Percentiles rank a stretch among this genome's conserved stretches.
phyloP scores from a whole-genome alignment of 2,888 invertebrate species.

The Cremastinae sp. region DNA sequence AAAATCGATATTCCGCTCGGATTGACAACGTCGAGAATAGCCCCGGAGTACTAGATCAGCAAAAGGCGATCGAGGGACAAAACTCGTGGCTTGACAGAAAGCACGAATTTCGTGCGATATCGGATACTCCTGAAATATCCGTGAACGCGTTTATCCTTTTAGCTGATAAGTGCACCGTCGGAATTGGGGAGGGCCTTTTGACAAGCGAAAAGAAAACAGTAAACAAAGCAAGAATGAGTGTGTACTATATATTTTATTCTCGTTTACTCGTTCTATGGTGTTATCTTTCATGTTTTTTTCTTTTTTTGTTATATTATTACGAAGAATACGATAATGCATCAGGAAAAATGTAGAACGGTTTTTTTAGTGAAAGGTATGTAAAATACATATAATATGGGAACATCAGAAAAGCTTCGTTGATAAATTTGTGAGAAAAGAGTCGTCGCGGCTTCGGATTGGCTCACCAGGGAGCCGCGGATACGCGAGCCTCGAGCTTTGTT shows the following conservation, averaged over 20 bases:
- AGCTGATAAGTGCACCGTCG: constrained; percentile 45
- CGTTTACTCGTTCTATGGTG: no score
- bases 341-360: not conserved
- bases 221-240: constrained; percentile 32
- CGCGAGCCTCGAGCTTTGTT: constrained; percentile 1
- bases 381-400: not conserved
- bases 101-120: constrained; percentile 48
- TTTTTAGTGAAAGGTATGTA: not conserved
- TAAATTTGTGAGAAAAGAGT: not conserved
- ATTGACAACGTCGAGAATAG: constrained; percentile 45
- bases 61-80: not conserved
- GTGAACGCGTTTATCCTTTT: constrained; percentile 52
- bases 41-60: constrained; percentile 22
- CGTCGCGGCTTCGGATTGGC: not conserved
- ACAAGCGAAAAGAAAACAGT: constrained; percentile 3
- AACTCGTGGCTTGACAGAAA: constrained; percentile 22
- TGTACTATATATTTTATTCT: no score
- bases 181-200: constrained; percentile 22
- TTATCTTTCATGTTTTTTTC: no score
- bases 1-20: constrained; percentile 49
- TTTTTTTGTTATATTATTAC: no score
- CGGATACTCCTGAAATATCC: constrained; percentile 52
- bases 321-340: no score
- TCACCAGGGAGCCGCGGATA: not conserved
- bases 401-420: not conserved